phyloP scores from a whole-genome alignment of 2,888 invertebrate species.

The Aspidiotus rigidus region DNA sequence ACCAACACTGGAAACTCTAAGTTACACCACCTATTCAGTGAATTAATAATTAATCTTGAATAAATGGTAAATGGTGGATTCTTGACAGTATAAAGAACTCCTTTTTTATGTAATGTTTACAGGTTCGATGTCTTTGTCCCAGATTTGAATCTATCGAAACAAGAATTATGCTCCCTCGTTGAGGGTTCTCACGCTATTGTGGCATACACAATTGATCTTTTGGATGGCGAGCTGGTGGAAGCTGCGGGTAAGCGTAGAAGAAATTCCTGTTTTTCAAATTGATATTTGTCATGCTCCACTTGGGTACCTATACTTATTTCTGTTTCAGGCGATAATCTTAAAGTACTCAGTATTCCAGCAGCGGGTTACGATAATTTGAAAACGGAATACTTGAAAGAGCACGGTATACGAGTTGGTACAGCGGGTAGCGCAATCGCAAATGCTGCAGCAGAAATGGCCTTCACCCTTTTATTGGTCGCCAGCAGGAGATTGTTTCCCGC shows the following conservation, averaged over 20 bases:
- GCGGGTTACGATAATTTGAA: not conserved
- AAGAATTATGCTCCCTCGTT: not conserved
- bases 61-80: no score
- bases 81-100: no score
- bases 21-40: no score
- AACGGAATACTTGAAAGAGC: not conserved
- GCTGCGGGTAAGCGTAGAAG: not conserved
- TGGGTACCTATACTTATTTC: no score
- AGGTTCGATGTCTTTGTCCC: not conserved
- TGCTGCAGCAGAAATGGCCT: not conserved
- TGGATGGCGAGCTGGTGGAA: not conserved
- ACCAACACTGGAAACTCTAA: no score
- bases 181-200: not conserved
- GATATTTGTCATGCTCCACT: not conserved
- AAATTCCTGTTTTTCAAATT: no score
- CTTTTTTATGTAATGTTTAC: not conserved
- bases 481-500: not conserved
- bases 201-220: not conserved
- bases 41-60: no score
- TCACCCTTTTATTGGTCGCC: not conserved
- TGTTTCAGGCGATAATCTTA: not conserved
- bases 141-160: not conserved
- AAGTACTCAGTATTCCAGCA: not conserved
- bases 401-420: not conserved
- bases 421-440: not conserved